Conservation (phyloP, 2,797 vertebrate genomes). For the Bovichtus diacanthus region DNA sequence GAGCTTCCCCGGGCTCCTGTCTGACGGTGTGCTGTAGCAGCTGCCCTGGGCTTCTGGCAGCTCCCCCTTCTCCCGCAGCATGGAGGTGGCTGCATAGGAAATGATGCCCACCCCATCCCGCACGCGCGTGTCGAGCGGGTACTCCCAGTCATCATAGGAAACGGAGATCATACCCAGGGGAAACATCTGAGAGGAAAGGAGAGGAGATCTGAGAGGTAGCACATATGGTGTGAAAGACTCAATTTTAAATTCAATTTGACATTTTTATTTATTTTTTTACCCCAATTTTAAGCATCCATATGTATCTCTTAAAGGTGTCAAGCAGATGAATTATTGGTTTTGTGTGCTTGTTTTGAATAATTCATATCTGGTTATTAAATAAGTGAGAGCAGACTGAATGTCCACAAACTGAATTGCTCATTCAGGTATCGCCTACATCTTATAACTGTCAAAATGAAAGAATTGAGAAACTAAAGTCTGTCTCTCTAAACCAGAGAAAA, state of each 20-base stretch:
- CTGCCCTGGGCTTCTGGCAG: slow-evolving; percentile 93
- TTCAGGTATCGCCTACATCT: slow-evolving; percentile 16
- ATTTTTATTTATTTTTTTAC: slow-evolving; percentile 5
- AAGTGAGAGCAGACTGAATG: slow-evolving; percentile 23
- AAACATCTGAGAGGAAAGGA: slow-evolving; percentile 80
- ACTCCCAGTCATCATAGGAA: slow-evolving; percentile 97
- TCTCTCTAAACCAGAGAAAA: slow-evolving; percentile 13
- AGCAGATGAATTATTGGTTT: slow-evolving; percentile 41
- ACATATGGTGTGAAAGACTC: slow-evolving; percentile 22
- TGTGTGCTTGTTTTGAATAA: slow-evolving; percentile 26
- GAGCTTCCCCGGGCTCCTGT: slow-evolving; percentile 87
- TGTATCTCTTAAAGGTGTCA: slow-evolving; percentile 37
- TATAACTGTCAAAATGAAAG: slow-evolving; percentile 16
- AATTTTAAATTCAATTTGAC: slow-evolving; percentile 35
- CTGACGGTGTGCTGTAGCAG: slow-evolving; percentile 90
- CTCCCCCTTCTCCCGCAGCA: slow-evolving; percentile 93
- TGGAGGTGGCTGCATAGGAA: slow-evolving; percentile 91
- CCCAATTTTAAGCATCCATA: slow-evolving; percentile 23
- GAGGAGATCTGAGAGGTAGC: slow-evolving; percentile 21
- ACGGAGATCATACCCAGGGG: slow-evolving; percentile 98
- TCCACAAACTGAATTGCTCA: slow-evolving; percentile 13
- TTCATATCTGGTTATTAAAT: slow-evolving; percentile 25
- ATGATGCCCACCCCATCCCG: slow-evolving; percentile 95
- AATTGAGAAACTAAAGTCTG: slow-evolving; percentile 23
- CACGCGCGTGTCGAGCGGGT: slow-evolving; percentile 91